Base-by-base conservation (phyloP, 2,888 invertebrate species). In the Athetis lepigone region DNA sequence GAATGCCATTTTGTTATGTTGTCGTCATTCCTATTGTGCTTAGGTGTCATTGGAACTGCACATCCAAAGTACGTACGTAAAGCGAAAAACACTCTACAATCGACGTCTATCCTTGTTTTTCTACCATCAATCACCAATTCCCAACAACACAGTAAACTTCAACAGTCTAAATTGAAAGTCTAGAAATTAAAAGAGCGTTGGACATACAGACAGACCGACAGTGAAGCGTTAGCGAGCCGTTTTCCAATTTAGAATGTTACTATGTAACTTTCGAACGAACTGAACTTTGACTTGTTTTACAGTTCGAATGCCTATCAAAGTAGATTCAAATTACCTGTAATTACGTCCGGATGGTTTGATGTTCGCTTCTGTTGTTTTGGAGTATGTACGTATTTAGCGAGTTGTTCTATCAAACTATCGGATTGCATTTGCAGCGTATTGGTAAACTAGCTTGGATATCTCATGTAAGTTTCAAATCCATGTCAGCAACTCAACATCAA, bases 211-310 rank as follows among this genome's bases (percentile, higher is more conserved):
- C 9, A 36, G 33, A 49, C 21, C 16, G 56, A 70, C 57, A 33
- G 16, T 18, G 43, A 36, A 25, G 40, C 33, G 57, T 25, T 21
- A 58, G 27, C 25, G 29, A 54, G 13, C 40, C 19, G 36, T 11
- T 55, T 54, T 54, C 25, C 73, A 51, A 51, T 55, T 50, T 45
- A 46, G 37, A 37, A 49, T 52, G 6, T 9, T 69, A 70, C 37
- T 42, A 49, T 52, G 6, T 9, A 67, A 70, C 37, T 42, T 23
- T 11, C 25, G 46, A 65, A 72, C 36, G 57, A 49, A 39, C 27
- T 29, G n/a, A 54, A 64, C 25, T 52, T 42, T 47, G 29, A 29
- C 46, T 47, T 18, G 63, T 18, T 18, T 8, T 18, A 8, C 13
- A 39, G 21, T 36, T 29, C 8, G 16, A 21, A 56, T 29, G 25